Conservation (phyloP, 1,140 invertebrate genomes). For the Tyrophagus putrescentiae region DNA sequence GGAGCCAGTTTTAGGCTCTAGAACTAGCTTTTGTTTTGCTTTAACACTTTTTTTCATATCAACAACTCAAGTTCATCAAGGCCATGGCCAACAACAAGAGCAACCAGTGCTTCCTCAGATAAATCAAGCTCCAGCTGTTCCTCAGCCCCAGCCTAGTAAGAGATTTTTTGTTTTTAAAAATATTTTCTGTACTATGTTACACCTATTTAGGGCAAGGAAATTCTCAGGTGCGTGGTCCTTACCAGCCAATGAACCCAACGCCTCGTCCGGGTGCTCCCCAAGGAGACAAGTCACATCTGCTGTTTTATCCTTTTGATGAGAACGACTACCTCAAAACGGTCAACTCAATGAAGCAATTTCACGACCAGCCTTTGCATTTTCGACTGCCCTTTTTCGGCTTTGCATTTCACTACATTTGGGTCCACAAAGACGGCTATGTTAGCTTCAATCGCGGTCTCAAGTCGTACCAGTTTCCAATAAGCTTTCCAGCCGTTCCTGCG, state of each 20-base stretch:
- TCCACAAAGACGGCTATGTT: conserved; percentile 70
- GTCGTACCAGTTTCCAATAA: conserved; percentile 56
- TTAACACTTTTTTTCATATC: no score
- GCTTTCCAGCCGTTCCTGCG: conserved; percentile 55
- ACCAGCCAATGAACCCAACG: not conserved
- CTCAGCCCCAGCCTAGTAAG: no score
- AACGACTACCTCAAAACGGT: conserved; percentile 20
- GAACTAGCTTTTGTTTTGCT: no score
- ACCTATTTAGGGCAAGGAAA: no score
- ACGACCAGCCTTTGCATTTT: conserved; percentile 41
- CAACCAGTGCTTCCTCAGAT: no score
- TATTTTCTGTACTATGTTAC: no score
- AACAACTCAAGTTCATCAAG: no score
- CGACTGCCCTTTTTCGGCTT: conserved; percentile 84
- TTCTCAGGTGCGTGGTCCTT: no score
- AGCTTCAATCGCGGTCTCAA: conserved; percentile 80
- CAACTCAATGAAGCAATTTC: conserved; percentile 27
- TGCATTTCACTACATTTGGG: conserved; percentile 74
- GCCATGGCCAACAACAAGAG: no score
- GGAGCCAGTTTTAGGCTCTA: no score
- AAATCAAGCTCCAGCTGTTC: no score
- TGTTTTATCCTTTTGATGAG: conserved; percentile 26
- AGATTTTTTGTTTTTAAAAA: no score
- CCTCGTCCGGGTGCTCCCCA: not conserved
- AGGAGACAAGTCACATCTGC: not conserved